Base-by-base conservation (phyloP, 2,797 vertebrate species). In the Onychomys leucogaster region DNA sequence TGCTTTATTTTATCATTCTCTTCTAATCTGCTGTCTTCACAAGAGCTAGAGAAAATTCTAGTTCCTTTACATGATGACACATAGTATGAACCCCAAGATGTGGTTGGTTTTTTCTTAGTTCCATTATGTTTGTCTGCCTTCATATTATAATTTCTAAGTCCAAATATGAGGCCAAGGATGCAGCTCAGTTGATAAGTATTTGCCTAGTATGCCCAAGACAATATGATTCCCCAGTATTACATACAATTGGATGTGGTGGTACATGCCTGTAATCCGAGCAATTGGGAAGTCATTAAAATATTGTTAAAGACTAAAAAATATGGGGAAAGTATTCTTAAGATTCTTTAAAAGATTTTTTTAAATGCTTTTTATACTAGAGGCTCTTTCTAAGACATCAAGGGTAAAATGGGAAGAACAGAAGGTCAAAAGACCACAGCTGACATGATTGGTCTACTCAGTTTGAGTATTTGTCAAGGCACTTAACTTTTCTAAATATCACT, bases 61-160 rank as follows among this genome's bases (percentile, higher is more conserved):
- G 76, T 92, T 93, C 29, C 6, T 6, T 75, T 32, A 90, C 46
- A 82, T 81, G 81, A 85, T 19, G 16, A 67, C 77, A 63, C 86
- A 89, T 25, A 49, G 32, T 25, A 34, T 73, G 67, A 96, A 94
- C 5, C 21, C 67, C 27, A 75, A 27, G 32, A 81, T 88, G 59
- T 43, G 11, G 46, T 95, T 90, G 57, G 61, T 91, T 46, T 93
- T 52, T 59, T 71, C 82, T 14, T 14, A 96, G 65, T 91, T 94
- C n/a, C 23, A 49, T 57, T 57, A 95, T 63, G 71, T 73, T 97
- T 78, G 3, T 96, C 92, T 94, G 32, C 89, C 49, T 93, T 96
- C 2, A 52, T 34, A 41, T 73, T 94, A 90, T 23, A 83, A 43
- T n/a, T 81, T 76, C 59, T 46, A 37, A 94, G 94, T 86, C 52